Conservation (phyloP, 2,797 vertebrate genomes). For the Acipenser ruthenus region DNA sequence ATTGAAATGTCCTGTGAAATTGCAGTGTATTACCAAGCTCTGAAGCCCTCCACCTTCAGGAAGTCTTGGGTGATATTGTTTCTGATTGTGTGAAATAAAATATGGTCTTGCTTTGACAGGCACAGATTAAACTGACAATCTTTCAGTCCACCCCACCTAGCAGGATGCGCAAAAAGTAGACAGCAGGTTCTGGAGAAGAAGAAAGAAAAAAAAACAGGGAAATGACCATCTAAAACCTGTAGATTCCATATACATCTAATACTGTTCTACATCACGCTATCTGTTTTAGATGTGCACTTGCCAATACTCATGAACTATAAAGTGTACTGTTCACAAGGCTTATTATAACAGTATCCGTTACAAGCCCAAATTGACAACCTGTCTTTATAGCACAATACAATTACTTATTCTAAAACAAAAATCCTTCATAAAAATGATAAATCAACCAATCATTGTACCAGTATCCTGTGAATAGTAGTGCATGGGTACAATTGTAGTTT, state of each 20-base stretch:
- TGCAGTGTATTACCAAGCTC: conserved; percentile 24
- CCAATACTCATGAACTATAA: too few relatives aligned
- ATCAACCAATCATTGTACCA: too few relatives aligned
- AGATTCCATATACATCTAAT: conserved; percentile 3
- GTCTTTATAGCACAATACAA: too few relatives aligned
- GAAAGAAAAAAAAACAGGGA: background rate
- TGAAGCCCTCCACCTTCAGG: conserved; percentile 12
- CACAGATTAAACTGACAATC: conserved; percentile 34
- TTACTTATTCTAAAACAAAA: background rate
- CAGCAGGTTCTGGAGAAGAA: conserved; percentile 12
- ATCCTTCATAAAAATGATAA: background rate
- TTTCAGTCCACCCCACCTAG: conserved; percentile 13
- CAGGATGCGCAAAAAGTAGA: conserved; percentile 3
- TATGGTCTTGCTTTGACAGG: conserved; percentile 38
- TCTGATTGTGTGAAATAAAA: conserved; percentile 44
- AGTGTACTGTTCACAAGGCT: too few relatives aligned
- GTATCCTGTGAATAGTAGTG: too few relatives aligned
- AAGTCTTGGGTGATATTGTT: conserved; percentile 28
- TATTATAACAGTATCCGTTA: too few relatives aligned
- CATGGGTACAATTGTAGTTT: too few relatives aligned
- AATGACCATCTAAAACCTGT: conserved; percentile 17
- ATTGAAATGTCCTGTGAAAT: conserved; percentile 48
- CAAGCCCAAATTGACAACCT: too few relatives aligned
- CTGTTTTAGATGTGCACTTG: too few relatives aligned
- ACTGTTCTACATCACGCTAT: too few relatives aligned